Evolutionary conservation across 2,113 vertebrate species (phyloP).

Genomic region (Manacus vitellinus): DNA sequence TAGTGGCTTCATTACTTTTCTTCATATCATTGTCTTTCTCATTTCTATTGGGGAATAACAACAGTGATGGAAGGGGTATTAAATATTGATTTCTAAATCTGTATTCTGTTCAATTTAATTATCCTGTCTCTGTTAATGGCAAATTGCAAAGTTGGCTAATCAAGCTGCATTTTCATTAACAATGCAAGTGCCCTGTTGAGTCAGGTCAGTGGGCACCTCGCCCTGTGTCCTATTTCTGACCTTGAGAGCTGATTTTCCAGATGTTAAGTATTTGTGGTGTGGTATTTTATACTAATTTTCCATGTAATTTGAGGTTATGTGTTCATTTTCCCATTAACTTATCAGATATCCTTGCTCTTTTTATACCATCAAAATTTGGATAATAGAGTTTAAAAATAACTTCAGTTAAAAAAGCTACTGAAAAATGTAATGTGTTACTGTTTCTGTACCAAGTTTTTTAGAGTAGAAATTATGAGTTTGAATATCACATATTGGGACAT

Average conservation of each 20-base stretch:
- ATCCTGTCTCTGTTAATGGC: background rate
- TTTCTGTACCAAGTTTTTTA: background rate
- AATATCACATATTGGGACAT: background rate
- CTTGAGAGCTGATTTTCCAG: background rate
- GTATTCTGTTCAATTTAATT: background rate
- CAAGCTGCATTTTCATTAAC: background rate
- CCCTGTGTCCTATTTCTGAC: background rate
- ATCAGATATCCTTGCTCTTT: background rate
- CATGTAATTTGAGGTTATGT: rapidly evolving
- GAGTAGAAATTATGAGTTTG: background rate
- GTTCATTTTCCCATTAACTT: background rate
- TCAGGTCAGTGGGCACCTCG: rapidly evolving
- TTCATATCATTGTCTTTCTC: background rate
- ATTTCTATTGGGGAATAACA: background rate
- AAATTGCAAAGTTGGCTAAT: slow-evolving; percentile 1
- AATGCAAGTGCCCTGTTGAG: background rate
- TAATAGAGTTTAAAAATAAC: background rate
- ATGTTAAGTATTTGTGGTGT: background rate
- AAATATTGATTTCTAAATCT: slow-evolving; percentile 46
- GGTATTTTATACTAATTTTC: background rate
- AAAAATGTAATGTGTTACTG: background rate
- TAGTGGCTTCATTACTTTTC: background rate
- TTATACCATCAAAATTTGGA: background rate
- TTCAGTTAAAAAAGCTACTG: background rate
- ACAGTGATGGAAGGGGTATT: slow-evolving; percentile 2